Evolutionary conservation across 2,888 invertebrate genomes (phyloP).

Genomic region (Nephrotoma flavescens): DNA sequence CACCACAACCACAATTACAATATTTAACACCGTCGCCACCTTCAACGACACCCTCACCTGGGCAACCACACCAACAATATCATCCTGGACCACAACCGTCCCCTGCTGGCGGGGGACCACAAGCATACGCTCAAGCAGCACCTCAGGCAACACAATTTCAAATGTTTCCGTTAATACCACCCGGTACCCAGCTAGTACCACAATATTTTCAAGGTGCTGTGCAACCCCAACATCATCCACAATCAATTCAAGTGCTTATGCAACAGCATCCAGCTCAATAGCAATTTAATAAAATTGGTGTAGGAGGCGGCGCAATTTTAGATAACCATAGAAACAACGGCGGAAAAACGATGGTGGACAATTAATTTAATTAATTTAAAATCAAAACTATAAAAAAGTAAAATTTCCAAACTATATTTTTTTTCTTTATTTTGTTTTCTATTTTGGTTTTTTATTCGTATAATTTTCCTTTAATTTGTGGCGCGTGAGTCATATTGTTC

Average conservation of each 20-base stretch:
- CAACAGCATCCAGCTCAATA: constrained; percentile 22
- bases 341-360: neutral
- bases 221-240: constrained; percentile 28
- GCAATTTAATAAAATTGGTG: constrained; percentile 5
- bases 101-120: constrained; percentile 39
- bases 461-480: neutral
- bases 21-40: constrained; percentile 40
- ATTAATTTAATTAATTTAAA: constrained; percentile 1
- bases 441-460: neutral
- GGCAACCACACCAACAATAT: constrained; percentile 41
- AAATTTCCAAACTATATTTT: neutral
- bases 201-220: constrained; percentile 26
- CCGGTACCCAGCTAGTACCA: constrained; percentile 26
- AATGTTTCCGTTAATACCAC: constrained; percentile 43
- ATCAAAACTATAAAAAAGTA: constrained; percentile 2
- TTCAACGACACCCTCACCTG: constrained; percentile 39
- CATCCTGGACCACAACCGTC: constrained; percentile 43
- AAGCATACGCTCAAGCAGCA: constrained; percentile 27
- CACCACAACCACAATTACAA: constrained; percentile 36
- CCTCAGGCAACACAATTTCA: constrained; percentile 39
- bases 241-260: constrained; percentile 30
- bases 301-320: neutral
- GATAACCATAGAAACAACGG: constrained; percentile 1
- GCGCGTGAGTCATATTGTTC: neutral
- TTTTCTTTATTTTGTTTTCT: neutral